Percentiles rank a stretch among this genome's conserved stretches.
These are phyloP conservation scores for Drosophila sturtevanti DNA, from an alignment of 1,140 invertebrate genomes.

Conservation along the genomic window DNA sequence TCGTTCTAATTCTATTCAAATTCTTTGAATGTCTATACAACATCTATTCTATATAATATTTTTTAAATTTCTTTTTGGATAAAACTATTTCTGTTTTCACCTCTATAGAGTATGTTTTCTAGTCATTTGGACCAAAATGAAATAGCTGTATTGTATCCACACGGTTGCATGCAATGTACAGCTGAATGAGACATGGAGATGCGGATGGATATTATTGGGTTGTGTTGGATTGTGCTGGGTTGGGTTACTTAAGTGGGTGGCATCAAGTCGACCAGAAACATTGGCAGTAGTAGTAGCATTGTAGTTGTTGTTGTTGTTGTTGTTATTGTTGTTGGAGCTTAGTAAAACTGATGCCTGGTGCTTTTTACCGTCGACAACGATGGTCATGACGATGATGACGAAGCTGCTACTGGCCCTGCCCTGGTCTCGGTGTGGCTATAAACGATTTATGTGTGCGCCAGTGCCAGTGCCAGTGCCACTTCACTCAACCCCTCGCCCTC, in stretches of 20 bases:
- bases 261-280: conserved; percentile 72
- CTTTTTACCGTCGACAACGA: conserved; percentile 45
- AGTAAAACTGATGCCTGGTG: conserved; percentile 31
- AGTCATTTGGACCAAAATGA: background rate
- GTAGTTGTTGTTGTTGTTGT: conserved; percentile 29
- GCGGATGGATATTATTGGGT: conserved; percentile 1
- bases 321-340: conserved; percentile 29
- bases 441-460: conserved; percentile 79
- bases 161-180: conserved; percentile 53
- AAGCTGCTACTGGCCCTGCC: conserved; percentile 29
- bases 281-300: conserved; percentile 48
- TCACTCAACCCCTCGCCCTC: too few relatives aligned
- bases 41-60: too few relatives aligned
- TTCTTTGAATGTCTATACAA: too few relatives aligned
- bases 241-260: conserved; percentile 35
- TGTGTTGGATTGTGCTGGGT: background rate
- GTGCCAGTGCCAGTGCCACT: conserved; percentile 35
- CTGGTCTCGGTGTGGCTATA: conserved; percentile 69
- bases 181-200: conserved; percentile 40
- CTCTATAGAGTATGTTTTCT: background rate
- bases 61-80: too few relatives aligned
- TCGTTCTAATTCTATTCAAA: too few relatives aligned
- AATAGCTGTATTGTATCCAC: background rate
- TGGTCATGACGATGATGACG: conserved; percentile 55
- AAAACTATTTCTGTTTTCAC: too few relatives aligned